Evolutionary conservation across 2,113 vertebrate species (phyloP).

Genomic region (Pteruthius melanotis): DNA sequence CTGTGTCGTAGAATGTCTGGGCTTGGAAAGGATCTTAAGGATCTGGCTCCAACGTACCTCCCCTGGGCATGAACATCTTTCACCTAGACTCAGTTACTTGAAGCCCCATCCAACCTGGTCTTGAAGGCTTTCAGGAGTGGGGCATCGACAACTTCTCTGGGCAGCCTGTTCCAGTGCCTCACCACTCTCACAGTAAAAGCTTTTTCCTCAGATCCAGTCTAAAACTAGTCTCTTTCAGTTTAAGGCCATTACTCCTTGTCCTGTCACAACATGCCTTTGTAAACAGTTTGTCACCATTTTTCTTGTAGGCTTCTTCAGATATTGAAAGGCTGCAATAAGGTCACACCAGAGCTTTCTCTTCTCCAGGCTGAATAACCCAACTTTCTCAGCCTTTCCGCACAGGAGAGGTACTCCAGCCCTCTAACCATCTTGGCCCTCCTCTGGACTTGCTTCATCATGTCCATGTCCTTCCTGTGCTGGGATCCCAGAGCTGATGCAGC

Average conservation of each 20-base stretch:
- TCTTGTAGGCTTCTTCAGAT: not conserved
- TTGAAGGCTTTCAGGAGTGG: not conserved
- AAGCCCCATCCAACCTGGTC: not conserved
- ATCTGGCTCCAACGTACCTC: not conserved
- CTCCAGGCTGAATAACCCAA: not conserved
- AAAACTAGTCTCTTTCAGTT: not conserved
- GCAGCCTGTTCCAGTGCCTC: not conserved
- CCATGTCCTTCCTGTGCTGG: not conserved
- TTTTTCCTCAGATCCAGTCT: not conserved
- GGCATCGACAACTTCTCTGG: not conserved
- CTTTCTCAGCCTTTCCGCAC: not conserved
- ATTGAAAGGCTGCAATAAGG: not conserved
- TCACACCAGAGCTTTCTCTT: not conserved
- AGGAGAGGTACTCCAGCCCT: too few species aligned
- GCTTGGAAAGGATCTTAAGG: not conserved
- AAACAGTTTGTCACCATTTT: not conserved
- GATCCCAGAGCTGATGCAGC: not conserved
- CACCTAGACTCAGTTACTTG: not conserved
- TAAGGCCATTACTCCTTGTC: not conserved
- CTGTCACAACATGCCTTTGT: not conserved
- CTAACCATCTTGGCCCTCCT: not conserved
- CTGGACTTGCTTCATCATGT: fast-evolving
- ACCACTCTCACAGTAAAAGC: not conserved
- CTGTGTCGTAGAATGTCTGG: not conserved
- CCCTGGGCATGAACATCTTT: not conserved